These are phyloP conservation scores for Agrotis clavis DNA, from an alignment of 2,888 invertebrate genomes.

Conservation along the genomic window DNA sequence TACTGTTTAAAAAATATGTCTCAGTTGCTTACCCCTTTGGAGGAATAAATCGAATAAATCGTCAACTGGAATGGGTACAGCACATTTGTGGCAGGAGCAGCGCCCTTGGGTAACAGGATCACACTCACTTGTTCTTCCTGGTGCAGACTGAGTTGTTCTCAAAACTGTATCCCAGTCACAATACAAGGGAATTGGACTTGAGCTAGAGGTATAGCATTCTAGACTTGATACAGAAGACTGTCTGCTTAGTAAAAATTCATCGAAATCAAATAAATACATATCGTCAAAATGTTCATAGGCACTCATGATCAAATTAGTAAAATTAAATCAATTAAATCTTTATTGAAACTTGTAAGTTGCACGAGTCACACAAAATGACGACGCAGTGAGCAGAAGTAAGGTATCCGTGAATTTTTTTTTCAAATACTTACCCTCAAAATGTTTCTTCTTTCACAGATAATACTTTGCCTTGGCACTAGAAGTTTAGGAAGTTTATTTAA, in stretches of 20 bases:
- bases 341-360: background rate
- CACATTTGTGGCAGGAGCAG: background rate
- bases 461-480: too few species aligned
- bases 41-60: background rate
- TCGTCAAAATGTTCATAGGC: background rate
- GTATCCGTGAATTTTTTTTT: slow-evolving; percentile 1
- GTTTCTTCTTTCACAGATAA: background rate
- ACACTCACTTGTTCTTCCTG: background rate
- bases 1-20: background rate
- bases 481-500: too few species aligned
- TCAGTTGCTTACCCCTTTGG: slow-evolving; percentile 6
- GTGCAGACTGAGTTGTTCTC: background rate
- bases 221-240: slow-evolving; percentile 7
- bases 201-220: background rate
- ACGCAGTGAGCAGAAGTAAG: background rate
- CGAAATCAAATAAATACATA: slow-evolving; percentile 4
- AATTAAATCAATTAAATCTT: slow-evolving; percentile 2
- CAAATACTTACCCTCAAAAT: slow-evolving; percentile 8
- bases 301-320: background rate
- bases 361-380: slow-evolving; percentile 4
- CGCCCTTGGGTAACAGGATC: background rate
- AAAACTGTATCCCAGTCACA: background rate
- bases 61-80: background rate
- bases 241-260: background rate
- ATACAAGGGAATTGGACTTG: slow-evolving; percentile 15